Conservation (phyloP, 2,888 invertebrate genomes). For the Caenorhabditis doughertyi region DNA sequence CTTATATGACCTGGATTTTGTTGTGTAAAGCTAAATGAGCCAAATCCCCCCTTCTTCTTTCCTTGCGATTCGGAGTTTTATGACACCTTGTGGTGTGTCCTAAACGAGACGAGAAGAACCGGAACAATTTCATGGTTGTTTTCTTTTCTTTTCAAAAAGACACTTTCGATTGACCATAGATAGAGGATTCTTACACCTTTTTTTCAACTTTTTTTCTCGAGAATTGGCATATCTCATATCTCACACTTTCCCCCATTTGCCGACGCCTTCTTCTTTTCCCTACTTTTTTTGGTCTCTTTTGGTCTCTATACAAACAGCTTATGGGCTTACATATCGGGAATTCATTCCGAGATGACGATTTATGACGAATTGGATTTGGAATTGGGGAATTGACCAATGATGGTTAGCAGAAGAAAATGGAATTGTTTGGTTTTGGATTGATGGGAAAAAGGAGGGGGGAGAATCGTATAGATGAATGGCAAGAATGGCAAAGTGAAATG, state of each 20-base stretch:
- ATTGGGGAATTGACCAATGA: background rate
- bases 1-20: background rate
- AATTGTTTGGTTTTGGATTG: background rate
- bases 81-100: constrained; percentile 15
- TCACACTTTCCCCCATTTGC: no score
- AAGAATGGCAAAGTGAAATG: no score
- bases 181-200: constrained; percentile 4
- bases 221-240: background rate
- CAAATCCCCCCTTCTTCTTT: no score
- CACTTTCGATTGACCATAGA: constrained; percentile 19
- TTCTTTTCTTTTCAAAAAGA: background rate
- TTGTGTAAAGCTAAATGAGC: constrained; percentile 31
- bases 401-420: background rate
- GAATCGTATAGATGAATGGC: constrained; percentile 12
- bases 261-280: no score
- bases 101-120: background rate
- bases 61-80: constrained; percentile 13
- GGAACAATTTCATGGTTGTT: constrained; percentile 26
- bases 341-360: background rate
- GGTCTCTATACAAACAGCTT: background rate
- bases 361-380: background rate
- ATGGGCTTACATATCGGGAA: background rate
- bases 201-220: background rate
- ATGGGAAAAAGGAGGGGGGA: no score
- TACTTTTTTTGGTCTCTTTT: no score